Conservation (phyloP, 2,888 invertebrate genomes). For the Stenolophus ochropezus region DNA sequence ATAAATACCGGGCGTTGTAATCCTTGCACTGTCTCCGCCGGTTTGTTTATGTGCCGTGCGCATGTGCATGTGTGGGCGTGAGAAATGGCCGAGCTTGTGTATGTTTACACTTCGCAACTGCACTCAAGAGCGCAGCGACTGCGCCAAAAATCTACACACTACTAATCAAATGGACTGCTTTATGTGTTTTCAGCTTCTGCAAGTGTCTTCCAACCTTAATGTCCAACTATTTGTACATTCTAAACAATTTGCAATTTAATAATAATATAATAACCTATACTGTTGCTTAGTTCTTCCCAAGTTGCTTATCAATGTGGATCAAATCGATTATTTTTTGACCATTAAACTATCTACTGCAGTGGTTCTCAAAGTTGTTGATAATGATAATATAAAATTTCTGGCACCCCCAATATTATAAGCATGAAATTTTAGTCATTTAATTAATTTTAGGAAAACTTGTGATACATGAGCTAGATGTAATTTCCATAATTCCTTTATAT, state of each 20-base stretch:
- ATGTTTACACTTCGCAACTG: conserved; percentile 21
- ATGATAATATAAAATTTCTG: no score
- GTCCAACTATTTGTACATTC: neutral
- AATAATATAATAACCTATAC: no score
- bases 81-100: conserved; percentile 25
- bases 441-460: no score
- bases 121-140: neutral
- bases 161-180: conserved; percentile 10
- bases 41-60: conserved; percentile 26
- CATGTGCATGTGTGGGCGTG: conserved; percentile 22
- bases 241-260: neutral
- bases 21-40: conserved; percentile 36
- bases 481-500: no score
- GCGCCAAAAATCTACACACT: neutral
- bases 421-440: no score
- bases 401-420: no score
- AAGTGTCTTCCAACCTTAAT: neutral
- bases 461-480: no score
- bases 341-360: no score
- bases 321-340: no score
- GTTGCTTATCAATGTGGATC: no score
- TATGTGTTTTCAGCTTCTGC: neutral
- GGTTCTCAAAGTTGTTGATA: no score
- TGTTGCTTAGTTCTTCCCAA: no score
- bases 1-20: conserved; percentile 44